Evolutionary conservation across 2,797 vertebrate genomes (phyloP).

Genomic region (Mormyrops boulengeri): DNA sequence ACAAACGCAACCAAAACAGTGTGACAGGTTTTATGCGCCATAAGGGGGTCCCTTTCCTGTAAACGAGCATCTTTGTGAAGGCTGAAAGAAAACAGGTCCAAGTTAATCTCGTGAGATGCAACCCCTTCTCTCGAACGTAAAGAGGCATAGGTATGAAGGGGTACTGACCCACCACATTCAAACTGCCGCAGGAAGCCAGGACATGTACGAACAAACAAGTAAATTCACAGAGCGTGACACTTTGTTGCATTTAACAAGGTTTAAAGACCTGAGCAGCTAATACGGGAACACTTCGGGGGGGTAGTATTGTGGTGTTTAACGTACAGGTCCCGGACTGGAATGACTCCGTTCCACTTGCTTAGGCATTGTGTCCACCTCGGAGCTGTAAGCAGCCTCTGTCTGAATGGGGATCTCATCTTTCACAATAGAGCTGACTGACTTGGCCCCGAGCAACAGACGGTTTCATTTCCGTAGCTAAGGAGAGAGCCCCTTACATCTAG

Average conservation of each 20-base stretch:
- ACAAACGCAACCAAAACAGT: neutral
- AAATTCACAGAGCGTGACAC: neutral
- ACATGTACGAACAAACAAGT: neutral
- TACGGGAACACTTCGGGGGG: neutral
- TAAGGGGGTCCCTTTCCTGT: neutral
- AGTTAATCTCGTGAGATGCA: neutral
- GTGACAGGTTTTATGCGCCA: neutral
- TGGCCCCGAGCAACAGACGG: constrained; percentile 14
- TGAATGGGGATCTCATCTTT: constrained; percentile 30
- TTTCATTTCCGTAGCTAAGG: constrained; percentile 23
- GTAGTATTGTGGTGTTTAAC: neutral
- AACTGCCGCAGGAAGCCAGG: neutral
- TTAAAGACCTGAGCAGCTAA: neutral
- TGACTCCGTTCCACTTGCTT: constrained; percentile 30
- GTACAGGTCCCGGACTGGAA: constrained; percentile 27
- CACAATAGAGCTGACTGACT: constrained; percentile 21
- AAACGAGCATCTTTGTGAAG: neutral
- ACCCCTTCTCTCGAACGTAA: neutral
- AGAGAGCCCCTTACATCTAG: constrained; percentile 21
- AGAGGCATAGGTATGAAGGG: neutral
- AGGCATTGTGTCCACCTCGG: constrained; percentile 26
- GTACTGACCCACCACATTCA: neutral
- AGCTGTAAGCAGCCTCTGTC: constrained; percentile 27
- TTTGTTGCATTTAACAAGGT: neutral
- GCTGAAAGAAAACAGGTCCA: neutral